Evolutionary conservation across 2,797 vertebrate species (phyloP), one percentile per base, ranked within the genome.

Genomic region (Merluccius polli): DNA sequence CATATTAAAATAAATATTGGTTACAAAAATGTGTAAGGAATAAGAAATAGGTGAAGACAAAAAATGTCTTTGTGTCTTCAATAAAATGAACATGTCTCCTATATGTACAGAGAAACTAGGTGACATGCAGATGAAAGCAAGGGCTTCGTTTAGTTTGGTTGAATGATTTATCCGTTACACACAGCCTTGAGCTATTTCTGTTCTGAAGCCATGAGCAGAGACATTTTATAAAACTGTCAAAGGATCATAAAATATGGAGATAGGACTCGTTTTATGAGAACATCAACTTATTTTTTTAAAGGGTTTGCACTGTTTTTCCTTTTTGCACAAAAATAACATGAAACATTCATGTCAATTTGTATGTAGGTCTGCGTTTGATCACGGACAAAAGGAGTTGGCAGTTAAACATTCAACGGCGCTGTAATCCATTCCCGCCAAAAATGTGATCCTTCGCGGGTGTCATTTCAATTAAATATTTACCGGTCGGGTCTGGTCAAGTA

Each of bases 381-480:
- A n/a, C 52, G 21, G 52, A 59, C 52, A 21, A 59, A 59, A 59
- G 52, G 69, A 18, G 69, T 70, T 21, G 7, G 10, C 30, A 16
- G 18, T 2, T 70, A 35, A 32, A 70, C 31, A 13, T 69, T 32
- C 30, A 29, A 31, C 1, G 13, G 71, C 41, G 77, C 33, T 84
- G 78, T 82, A 85, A 83, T 77, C 59, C 75, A 83, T 27, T 80
- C 78, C 74, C 52, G 48, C 6, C 1, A 12, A 82, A 59, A 87
- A 86, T 84, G 77, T 85, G 87, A 87, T 84, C 78, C 69, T 3
- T 59, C 75, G 79, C 70, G 52, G 81, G 81, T 77, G 78, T 76
- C 8, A 1, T 87, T 85, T 84, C 79, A 84, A 84, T 87, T 78
- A 86, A 86, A 87, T 79, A 86, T 85, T 83, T 79, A 84, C 81